These are phyloP conservation scores for Umimayanthus chanpuru DNA, from an alignment of 92 coral and sea anemone species.

Conservation along the genomic window DNA sequence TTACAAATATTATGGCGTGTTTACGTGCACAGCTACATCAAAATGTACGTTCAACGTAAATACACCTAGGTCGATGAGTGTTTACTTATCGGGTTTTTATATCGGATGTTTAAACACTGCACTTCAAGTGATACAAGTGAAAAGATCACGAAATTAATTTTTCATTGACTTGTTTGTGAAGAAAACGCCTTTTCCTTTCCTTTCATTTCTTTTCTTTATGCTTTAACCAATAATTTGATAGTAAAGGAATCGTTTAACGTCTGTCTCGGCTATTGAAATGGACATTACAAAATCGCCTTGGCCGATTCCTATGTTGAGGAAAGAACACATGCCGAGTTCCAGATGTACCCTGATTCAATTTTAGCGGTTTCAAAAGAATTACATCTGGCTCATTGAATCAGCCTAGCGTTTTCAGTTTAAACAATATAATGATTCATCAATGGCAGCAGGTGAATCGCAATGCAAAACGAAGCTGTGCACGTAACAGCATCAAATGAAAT, in stretches of 20 bases:
- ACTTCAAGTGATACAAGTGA: background rate
- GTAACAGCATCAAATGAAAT: background rate
- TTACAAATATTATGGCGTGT: background rate
- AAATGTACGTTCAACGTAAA: background rate
- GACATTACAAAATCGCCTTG: background rate
- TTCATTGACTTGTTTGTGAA: background rate
- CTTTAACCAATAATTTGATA: background rate
- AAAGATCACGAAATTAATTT: conserved; percentile 18
- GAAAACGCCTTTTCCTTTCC: background rate
- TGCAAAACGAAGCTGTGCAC: conserved; percentile 6
- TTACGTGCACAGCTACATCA: background rate
- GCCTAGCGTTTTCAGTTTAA: background rate
- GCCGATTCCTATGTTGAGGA: background rate
- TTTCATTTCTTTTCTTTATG: no score
- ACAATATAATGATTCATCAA: background rate
- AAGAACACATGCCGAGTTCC: conserved; percentile 5
- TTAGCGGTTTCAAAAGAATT: background rate
- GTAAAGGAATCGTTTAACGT: background rate
- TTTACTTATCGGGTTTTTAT: background rate
- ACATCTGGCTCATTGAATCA: background rate
- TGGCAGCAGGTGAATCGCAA: background rate
- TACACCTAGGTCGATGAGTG: background rate
- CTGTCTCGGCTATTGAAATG: background rate
- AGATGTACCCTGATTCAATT: background rate
- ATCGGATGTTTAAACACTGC: background rate